These are phyloP conservation scores for Alfaro cultratus DNA, from an alignment of 2,797 vertebrate species.

Conservation along the genomic window DNA sequence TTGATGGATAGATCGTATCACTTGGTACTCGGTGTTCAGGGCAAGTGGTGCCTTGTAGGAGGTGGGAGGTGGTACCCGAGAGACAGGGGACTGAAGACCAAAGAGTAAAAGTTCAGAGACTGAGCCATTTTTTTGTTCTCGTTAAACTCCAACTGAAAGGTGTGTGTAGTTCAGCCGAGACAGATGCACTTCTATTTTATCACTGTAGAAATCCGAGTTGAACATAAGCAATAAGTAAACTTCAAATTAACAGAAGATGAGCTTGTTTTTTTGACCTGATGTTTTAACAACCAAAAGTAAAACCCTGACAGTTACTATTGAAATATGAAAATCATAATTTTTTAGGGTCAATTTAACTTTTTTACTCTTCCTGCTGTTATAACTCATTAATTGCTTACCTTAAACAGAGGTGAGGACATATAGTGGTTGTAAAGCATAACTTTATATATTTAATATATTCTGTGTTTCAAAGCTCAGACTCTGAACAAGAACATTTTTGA, in stretches of 20 bases:
- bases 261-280: neutral
- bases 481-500: neutral
- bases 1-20: conserved; percentile 74
- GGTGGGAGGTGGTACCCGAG: conserved; percentile 45
- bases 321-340: neutral
- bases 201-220: conserved; percentile 16
- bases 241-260: neutral
- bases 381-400: neutral
- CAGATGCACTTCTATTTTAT: conserved; percentile 16
- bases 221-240: conserved; percentile 45
- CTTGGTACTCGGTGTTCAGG: conserved; percentile 53
- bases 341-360: neutral
- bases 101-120: conserved; percentile 61
- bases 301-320: neutral
- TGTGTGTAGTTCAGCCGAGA: conserved; percentile 27
- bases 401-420: neutral
- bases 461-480: too few species aligned
- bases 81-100: conserved; percentile 42
- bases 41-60: conserved; percentile 52
- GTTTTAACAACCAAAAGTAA: neutral
- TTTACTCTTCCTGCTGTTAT: neutral
- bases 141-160: conserved; percentile 65
- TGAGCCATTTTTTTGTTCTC: conserved; percentile 33
- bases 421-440: neutral
- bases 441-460: neutral